A percentile compares a stretch with the other conserved stretches of the same genome.
Evolutionary conservation across 2,888 invertebrate genomes (phyloP).

Genomic region (Morpho achilles): DNA sequence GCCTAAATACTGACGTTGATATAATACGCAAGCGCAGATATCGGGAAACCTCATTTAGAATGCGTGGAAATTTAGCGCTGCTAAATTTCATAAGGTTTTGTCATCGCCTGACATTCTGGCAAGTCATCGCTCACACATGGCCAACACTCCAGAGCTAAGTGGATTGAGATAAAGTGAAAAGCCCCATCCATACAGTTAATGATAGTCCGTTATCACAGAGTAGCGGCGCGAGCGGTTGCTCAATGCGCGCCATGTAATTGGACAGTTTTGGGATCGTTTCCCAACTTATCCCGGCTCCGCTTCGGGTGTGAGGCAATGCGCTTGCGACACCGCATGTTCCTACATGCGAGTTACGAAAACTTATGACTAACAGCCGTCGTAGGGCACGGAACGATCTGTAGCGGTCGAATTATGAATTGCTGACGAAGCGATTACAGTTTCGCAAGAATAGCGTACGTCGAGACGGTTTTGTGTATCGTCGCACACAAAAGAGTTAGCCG

Average conservation of each 20-base stretch:
- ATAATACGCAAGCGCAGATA: slow-evolving; percentile 20
- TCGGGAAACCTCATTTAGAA: slow-evolving; percentile 18
- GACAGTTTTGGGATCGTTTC: slow-evolving; percentile 74
- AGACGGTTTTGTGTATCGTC: slow-evolving; percentile 52
- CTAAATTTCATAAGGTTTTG: slow-evolving; percentile 27
- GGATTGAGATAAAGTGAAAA: slow-evolving; percentile 30
- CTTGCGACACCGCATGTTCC: slow-evolving; percentile 74
- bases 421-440: slow-evolving; percentile 51
- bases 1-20: slow-evolving; percentile 56
- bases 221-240: slow-evolving; percentile 50
- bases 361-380: slow-evolving; percentile 64
- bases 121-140: neutral
- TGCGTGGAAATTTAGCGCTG: slow-evolving; percentile 15
- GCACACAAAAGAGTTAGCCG: slow-evolving; percentile 52
- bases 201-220: slow-evolving; percentile 28
- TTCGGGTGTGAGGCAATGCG: slow-evolving; percentile 61
- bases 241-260: slow-evolving; percentile 67
- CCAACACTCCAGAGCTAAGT: slow-evolving; percentile 11
- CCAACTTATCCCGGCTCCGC: slow-evolving; percentile 75
- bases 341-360: slow-evolving; percentile 76
- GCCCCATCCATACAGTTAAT: slow-evolving; percentile 1
- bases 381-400: slow-evolving; percentile 51
- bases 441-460: slow-evolving; percentile 47
- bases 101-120: slow-evolving; percentile 14
- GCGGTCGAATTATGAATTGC: slow-evolving; percentile 49